Conservation (phyloP, 2,888 invertebrate genomes). For the Harmothoe impar region DNA sequence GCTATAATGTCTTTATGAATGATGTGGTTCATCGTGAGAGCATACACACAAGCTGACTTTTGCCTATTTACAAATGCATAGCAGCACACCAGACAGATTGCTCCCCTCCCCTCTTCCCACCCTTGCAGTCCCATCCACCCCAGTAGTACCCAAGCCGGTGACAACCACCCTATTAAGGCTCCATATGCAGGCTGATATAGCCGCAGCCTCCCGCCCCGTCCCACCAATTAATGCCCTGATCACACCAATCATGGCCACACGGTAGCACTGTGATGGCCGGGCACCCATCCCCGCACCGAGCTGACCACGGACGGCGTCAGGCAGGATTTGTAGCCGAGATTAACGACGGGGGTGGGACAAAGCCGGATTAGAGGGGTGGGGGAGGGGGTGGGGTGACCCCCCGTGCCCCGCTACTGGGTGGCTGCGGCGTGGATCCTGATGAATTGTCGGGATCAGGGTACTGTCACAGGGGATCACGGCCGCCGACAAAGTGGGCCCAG, state of each 20-base stretch:
- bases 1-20: no score
- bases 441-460: constrained; percentile 48
- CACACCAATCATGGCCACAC: constrained; percentile 18
- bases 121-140: not conserved
- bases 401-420: not conserved
- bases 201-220: constrained; percentile 26
- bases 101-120: no score
- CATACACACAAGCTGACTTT: no score
- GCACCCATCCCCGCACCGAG: not conserved
- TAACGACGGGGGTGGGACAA: not conserved
- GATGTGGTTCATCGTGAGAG: no score
- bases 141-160: not conserved
- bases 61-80: not conserved
- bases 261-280: not conserved
- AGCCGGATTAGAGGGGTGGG: constrained; percentile 33
- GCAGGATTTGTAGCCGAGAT: constrained; percentile 14
- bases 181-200: constrained; percentile 52
- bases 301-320: not conserved
- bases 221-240: constrained; percentile 8
- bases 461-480: constrained; percentile 49
- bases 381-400: constrained; percentile 24
- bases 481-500: not conserved
- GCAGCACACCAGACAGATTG: not conserved
- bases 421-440: constrained; percentile 8
- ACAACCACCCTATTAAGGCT: constrained; percentile 34